A percentile compares a stretch with the other conserved stretches of the same genome.
phyloP scores from a whole-genome alignment of 2,113 vertebrate genomes.

The Sceloporus undulatus region DNA sequence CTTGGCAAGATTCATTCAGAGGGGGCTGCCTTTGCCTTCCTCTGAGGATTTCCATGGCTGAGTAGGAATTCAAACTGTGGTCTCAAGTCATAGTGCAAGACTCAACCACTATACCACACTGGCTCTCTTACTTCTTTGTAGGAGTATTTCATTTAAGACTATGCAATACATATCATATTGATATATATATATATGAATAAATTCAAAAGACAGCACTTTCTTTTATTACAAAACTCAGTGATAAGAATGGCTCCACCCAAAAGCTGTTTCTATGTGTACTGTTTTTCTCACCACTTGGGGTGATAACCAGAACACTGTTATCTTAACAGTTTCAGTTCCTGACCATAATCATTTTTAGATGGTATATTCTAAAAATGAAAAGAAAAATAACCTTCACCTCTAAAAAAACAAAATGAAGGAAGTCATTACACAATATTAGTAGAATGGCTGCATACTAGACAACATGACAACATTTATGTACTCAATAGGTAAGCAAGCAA shows the following conservation, averaged over 20 bases:
- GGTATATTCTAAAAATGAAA: background rate
- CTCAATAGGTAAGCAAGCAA: constrained; percentile 56
- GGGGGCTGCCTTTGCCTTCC: no score
- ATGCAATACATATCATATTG: no score
- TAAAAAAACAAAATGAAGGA: constrained; percentile 24
- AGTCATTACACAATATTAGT: background rate
- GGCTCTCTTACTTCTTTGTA: no score
- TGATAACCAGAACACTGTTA: background rate
- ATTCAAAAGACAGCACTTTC: constrained; percentile 20
- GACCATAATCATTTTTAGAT: background rate
- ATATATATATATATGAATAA: background rate
- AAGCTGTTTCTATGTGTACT: background rate
- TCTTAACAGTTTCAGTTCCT: background rate
- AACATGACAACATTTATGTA: constrained; percentile 51
- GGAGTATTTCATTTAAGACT: no score
- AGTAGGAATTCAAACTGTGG: no score
- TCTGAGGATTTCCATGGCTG: no score
- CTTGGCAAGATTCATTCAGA: no score
- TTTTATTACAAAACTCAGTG: constrained; percentile 12
- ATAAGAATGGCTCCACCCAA: background rate
- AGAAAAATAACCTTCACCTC: fast-evolving
- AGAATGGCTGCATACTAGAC: background rate
- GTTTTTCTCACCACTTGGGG: background rate
- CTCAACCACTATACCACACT: no score
- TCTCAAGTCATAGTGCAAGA: no score